Evolutionary conservation across 1,140 invertebrate species (phyloP).

Genomic region (Procambarus virginalis): DNA sequence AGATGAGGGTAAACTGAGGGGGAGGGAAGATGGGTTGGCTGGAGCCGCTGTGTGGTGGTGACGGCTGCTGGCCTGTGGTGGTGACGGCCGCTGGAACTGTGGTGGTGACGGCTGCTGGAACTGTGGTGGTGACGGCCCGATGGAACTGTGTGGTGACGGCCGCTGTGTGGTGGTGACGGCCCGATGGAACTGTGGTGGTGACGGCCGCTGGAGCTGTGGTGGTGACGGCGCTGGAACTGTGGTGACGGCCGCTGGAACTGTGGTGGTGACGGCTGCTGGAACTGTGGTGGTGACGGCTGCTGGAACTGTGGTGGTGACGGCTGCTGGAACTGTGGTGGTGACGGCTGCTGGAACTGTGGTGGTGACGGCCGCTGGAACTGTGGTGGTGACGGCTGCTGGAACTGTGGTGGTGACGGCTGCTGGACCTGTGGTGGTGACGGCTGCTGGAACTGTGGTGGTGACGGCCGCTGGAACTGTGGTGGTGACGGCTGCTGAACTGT

Average conservation of each 20-base stretch:
- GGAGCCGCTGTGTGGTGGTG: conserved; percentile 14
- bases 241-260: not conserved
- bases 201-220: conserved; percentile 1
- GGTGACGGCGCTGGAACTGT: not conserved
- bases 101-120: not conserved
- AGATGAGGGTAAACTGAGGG: conserved; percentile 30
- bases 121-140: not conserved
- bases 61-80: not conserved
- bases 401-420: not conserved
- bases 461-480: not conserved
- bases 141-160: conserved; percentile 11
- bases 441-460: not conserved
- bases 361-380: not conserved
- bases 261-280: not conserved
- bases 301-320: conserved; percentile 10
- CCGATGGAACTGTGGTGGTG: conserved; percentile 1
- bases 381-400: not conserved
- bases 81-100: not conserved
- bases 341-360: conserved; percentile 11
- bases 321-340: conserved; percentile 10
- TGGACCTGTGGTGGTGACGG: not conserved
- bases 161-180: no score
- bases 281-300: not conserved
- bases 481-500: conserved; percentile 6
- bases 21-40: conserved; percentile 19